Conservation (phyloP, 2,113 vertebrate genomes). For the Terrapene triunguis region DNA sequence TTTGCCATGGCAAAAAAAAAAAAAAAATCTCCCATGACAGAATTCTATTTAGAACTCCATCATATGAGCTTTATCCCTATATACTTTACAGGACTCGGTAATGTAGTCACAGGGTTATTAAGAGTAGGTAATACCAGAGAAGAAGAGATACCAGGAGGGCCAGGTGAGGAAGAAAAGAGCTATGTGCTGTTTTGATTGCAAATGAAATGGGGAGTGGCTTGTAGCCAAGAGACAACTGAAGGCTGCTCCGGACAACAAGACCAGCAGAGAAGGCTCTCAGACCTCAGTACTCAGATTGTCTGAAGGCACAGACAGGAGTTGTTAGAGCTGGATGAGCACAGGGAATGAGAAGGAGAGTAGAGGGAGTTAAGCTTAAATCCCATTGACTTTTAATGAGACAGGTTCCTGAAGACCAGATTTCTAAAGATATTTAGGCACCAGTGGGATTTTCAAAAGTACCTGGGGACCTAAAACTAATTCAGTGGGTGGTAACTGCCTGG, state of each 20-base stretch:
- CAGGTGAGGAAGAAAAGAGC: neutral
- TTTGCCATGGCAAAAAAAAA: neutral
- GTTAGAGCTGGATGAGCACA: neutral
- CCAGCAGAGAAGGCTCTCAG: neutral
- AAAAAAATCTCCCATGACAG: constrained; percentile 6
- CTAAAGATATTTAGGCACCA: neutral
- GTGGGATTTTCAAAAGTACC: neutral
- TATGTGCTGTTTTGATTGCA: neutral
- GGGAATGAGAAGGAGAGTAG: neutral
- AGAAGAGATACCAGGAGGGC: constrained; percentile 7
- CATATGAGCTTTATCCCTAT: neutral
- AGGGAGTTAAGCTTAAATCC: neutral
- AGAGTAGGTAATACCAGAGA: constrained; percentile 61
- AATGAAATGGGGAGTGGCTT: neutral
- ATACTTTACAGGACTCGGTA: constrained; percentile 11
- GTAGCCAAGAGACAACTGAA: neutral
- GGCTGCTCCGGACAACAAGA: neutral
- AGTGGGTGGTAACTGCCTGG: neutral
- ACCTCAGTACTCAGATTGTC: neutral
- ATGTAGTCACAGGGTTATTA: constrained; percentile 51
- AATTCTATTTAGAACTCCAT: constrained; percentile 33
- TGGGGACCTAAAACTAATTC: no score
- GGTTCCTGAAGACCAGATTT: neutral
- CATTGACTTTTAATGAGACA: neutral
- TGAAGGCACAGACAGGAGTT: neutral